A percentile compares a stretch with the other conserved stretches of the same genome.
These are phyloP conservation scores for Lacanobia oleracea DNA, from an alignment of 2,888 invertebrate species.

Conservation along the genomic window DNA sequence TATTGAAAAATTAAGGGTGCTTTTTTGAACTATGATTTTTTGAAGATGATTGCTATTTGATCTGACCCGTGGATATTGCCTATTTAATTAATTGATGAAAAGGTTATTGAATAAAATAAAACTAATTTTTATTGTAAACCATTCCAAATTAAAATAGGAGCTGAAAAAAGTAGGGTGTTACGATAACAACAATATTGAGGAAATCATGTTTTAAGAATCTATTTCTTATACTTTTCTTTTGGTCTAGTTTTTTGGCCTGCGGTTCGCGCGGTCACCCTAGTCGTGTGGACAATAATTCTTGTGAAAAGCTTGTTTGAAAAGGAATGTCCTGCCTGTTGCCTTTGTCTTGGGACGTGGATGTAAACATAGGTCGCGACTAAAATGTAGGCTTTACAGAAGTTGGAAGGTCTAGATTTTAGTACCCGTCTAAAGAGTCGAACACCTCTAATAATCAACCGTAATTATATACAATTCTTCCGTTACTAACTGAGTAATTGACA, in stretches of 20 bases:
- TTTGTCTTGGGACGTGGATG: not conserved
- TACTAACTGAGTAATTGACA: too few species aligned
- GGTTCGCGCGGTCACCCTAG: too few species aligned
- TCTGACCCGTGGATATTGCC: not conserved
- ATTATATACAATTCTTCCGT: too few species aligned
- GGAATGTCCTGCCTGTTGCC: slow-evolving; percentile 2
- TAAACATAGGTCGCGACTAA: not conserved
- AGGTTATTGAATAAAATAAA: not conserved
- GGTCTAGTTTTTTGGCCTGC: too few species aligned
- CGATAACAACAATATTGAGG: not conserved
- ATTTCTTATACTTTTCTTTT: not conserved
- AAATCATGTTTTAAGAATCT: not conserved
- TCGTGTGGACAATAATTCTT: slow-evolving; percentile 13
- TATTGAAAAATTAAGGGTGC: not conserved
- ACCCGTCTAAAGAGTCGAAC: not conserved
- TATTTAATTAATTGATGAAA: too few species aligned
- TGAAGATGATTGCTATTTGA: not conserved
- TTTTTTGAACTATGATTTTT: not conserved
- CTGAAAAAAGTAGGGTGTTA: too few species aligned
- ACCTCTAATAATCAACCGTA: too few species aligned
- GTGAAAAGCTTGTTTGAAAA: slow-evolving; percentile 21
- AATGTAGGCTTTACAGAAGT: not conserved
- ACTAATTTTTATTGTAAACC: too few species aligned
- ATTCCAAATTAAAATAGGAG: too few species aligned
- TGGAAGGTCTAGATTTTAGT: not conserved